These are phyloP conservation scores for Podarcis cretensis DNA, from an alignment of 2,113 vertebrate species.

Conservation along the genomic window DNA sequence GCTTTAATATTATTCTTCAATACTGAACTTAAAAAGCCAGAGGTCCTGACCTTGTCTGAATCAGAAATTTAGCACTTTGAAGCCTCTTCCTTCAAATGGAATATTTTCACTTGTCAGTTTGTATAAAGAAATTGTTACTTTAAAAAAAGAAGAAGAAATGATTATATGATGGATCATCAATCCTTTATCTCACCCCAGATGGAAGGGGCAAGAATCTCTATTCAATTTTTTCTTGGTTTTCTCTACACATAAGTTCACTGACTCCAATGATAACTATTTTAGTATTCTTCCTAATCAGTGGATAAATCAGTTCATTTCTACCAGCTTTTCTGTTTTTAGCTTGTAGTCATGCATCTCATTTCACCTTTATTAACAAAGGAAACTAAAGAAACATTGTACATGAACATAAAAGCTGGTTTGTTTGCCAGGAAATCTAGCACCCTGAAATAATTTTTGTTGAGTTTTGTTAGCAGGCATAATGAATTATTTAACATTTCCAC, in stretches of 20 bases:
- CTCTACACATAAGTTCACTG: background rate
- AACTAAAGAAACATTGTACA: constrained; percentile 21
- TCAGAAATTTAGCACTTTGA: constrained; percentile 2
- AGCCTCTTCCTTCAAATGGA: constrained; percentile 33
- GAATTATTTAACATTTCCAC: constrained; percentile 24
- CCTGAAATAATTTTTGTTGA: constrained; percentile 19
- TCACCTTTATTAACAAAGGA: constrained; percentile 27
- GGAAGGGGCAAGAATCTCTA: constrained; percentile 19
- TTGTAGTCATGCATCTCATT: constrained; percentile 22
- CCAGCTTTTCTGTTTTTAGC: constrained; percentile 22
- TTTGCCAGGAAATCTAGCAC: constrained; percentile 19
- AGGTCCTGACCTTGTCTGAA: fast-evolving
- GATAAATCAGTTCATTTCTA: constrained; percentile 13
- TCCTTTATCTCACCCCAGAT: constrained; percentile 37
- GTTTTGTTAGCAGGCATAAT: constrained; percentile 22
- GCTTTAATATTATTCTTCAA: constrained; percentile 10
- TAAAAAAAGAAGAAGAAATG: background rate
- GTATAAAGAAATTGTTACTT: constrained; percentile 12
- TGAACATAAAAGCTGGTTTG: constrained; percentile 5
- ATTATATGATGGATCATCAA: constrained; percentile 24
- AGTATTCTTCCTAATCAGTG: constrained; percentile 21
- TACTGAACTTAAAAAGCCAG: background rate
- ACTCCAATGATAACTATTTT: constrained; percentile 11
- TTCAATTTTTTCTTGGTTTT: background rate
- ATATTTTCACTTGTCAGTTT: constrained; percentile 23